These are phyloP conservation scores for Pachydiplax longipennis DNA, from an alignment of 2,888 invertebrate species.

Conservation along the genomic window DNA sequence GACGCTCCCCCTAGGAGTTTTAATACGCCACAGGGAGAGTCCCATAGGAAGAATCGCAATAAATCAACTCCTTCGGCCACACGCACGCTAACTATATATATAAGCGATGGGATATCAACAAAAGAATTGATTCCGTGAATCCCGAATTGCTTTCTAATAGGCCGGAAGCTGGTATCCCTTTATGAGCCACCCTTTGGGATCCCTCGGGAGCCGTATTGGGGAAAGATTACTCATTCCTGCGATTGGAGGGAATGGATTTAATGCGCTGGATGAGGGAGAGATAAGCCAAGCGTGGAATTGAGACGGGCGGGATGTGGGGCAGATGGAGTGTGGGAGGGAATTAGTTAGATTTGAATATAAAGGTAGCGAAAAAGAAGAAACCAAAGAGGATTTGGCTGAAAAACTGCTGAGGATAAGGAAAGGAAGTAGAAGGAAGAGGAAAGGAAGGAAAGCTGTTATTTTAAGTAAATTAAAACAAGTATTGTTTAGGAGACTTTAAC, in stretches of 20 bases:
- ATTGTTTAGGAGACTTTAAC: no score
- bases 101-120: not conserved
- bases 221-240: conserved; percentile 8
- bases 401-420: not conserved
- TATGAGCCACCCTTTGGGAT: not conserved
- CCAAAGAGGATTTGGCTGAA: not conserved
- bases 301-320: not conserved
- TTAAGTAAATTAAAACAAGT: no score
- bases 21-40: not conserved
- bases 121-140: conserved; percentile 31
- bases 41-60: not conserved
- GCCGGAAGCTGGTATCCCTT: not conserved
- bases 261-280: not conserved
- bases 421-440: not conserved
- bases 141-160: conserved; percentile 39
- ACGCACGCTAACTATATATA: not conserved
- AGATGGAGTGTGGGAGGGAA: not conserved
- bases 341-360: not conserved
- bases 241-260: conserved; percentile 19
- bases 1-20: not conserved
- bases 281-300: not conserved
- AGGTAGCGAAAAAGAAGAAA: not conserved
- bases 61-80: not conserved
- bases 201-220: conserved; percentile 1
- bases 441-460: not conserved